Percentiles rank a stretch among this genome's conserved stretches.
These are phyloP conservation scores for Prinia subflava DNA, from an alignment of 2,113 vertebrate species.

Conservation along the genomic window DNA sequence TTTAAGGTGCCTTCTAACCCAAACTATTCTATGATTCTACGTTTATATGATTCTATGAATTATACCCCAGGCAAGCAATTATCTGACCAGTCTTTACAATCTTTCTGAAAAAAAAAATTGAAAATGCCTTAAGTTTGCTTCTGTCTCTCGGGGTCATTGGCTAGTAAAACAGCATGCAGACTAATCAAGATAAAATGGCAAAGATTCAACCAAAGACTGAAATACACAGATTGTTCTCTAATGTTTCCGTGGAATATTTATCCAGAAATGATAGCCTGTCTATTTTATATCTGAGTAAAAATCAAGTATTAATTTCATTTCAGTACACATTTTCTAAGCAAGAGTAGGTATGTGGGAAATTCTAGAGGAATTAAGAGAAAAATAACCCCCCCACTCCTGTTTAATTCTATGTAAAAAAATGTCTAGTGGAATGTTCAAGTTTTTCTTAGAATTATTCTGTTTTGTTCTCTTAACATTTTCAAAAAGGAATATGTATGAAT, in stretches of 20 bases:
- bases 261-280: neutral
- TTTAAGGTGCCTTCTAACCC: neutral
- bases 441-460: neutral
- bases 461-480: neutral
- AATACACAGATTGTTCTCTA: neutral
- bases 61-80: neutral
- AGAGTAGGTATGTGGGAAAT: neutral
- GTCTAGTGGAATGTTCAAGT: neutral
- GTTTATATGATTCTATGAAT: neutral
- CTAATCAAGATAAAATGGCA: neutral
- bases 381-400: neutral
- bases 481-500: neutral
- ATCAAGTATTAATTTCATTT: neutral
- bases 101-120: neutral
- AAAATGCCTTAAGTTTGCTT: neutral
- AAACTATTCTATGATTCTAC: neutral
- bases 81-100: neutral
- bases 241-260: neutral
- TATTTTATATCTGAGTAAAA: neutral
- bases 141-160: neutral
- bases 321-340: neutral
- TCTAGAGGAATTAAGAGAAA: neutral
- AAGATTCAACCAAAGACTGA: neutral
- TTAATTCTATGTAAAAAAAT: neutral
- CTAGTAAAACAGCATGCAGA: neutral